Conservation (phyloP, 2,888 invertebrate species). For the Scaeva pyrastri region DNA sequence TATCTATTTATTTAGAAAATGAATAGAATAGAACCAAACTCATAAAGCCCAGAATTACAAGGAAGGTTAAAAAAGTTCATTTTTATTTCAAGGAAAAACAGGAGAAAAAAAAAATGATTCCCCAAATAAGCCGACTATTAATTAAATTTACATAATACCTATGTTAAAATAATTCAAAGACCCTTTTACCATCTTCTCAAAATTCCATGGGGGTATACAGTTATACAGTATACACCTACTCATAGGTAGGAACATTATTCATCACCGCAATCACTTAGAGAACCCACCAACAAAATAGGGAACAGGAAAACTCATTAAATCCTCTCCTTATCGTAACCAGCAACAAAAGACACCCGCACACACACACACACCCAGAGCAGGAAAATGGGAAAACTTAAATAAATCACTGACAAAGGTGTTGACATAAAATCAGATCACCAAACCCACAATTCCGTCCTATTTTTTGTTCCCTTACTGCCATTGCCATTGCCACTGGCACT, state of each 20-base stretch:
- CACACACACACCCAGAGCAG: too few species aligned
- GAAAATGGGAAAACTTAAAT: constrained; percentile 61
- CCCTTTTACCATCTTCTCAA: constrained; percentile 9
- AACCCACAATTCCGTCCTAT: constrained; percentile 8
- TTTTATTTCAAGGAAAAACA: too few species aligned
- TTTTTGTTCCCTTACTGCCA: constrained; percentile 21
- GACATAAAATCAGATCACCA: constrained; percentile 72
- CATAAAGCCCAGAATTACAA: neutral
- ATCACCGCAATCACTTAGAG: constrained; percentile 22
- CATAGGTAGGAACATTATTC: constrained; percentile 19
- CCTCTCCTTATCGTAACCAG: constrained; percentile 44
- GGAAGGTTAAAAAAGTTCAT: too few species aligned
- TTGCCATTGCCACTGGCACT: constrained; percentile 3
- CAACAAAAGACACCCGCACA: constrained; percentile 49
- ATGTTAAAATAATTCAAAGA: constrained; percentile 17
- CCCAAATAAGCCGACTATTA: constrained; percentile 5
- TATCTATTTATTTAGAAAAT: too few species aligned
- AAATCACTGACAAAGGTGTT: constrained; percentile 74
- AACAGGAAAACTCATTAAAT: constrained; percentile 67
- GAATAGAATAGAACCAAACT: too few species aligned
- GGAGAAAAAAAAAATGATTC: neutral
- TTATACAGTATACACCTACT: neutral
- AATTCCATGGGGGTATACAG: too few species aligned
- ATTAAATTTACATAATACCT: constrained; percentile 8
- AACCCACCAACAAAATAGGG: constrained; percentile 12